These are phyloP conservation scores for Cantharis rustica DNA, from an alignment of 2,888 invertebrate genomes.

Conservation along the genomic window DNA sequence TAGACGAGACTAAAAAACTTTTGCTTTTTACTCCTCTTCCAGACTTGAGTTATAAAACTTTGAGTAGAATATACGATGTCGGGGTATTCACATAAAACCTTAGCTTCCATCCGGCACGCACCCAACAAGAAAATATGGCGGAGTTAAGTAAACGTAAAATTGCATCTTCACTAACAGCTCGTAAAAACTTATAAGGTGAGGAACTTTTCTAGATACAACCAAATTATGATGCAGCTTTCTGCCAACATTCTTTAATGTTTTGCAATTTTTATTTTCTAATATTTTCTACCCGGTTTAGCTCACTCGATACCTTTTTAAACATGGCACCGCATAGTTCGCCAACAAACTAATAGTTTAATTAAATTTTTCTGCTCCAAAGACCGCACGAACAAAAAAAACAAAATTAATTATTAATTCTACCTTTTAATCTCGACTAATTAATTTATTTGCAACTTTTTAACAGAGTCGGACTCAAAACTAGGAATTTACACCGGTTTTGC, in stretches of 20 bases:
- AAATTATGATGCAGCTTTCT: conserved; percentile 21
- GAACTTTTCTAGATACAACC: conserved; percentile 22
- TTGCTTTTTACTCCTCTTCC: conserved; percentile 32
- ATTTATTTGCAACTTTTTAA: background rate
- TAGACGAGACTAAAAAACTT: conserved; percentile 31
- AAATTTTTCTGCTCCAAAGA: background rate
- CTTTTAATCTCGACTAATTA: background rate
- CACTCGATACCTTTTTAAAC: background rate
- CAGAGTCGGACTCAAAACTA: no score
- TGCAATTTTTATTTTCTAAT: conserved; percentile 3
- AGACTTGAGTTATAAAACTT: conserved; percentile 36
- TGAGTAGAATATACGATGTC: conserved; percentile 35
- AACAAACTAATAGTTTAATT: background rate
- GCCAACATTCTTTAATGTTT: conserved; percentile 11
- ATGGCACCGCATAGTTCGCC: background rate
- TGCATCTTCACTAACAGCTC: conserved; percentile 38
- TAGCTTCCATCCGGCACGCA: conserved; percentile 30
- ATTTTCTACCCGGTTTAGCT: background rate
- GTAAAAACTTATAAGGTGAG: conserved; percentile 36
- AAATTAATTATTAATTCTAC: background rate
- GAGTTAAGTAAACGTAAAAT: conserved; percentile 37
- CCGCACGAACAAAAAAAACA: background rate
- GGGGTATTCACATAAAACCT: conserved; percentile 29
- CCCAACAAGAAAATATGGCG: conserved; percentile 38
- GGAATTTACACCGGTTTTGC: no score